Evolutionary conservation across 2,888 invertebrate species (phyloP).

Genomic region (Hanleya hanleyi): DNA sequence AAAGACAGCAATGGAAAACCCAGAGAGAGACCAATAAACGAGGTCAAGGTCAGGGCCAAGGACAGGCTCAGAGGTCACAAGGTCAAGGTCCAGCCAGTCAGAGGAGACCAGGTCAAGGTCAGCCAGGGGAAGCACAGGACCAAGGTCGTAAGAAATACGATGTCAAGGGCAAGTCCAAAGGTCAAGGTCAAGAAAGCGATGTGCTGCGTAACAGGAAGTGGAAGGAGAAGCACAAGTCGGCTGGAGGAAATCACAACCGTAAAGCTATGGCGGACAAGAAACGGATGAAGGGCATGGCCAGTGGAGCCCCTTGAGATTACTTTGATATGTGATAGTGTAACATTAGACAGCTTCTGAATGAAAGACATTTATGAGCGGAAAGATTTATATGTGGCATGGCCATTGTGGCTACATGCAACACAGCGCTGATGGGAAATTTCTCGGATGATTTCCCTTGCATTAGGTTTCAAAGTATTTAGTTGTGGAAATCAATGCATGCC

Average conservation of each 20-base stretch:
- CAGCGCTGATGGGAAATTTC: too few relatives aligned
- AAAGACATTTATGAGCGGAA: too few relatives aligned
- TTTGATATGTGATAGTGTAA: too few relatives aligned
- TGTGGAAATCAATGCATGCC: too few relatives aligned
- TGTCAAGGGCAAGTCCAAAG: slow-evolving; percentile 81
- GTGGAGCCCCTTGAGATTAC: too few relatives aligned
- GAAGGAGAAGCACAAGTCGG: slow-evolving; percentile 86
- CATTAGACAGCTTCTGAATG: too few relatives aligned
- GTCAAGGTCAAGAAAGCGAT: slow-evolving; percentile 88
- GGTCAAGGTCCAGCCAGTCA: neutral
- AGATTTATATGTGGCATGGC: too few relatives aligned
- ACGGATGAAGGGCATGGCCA: slow-evolving; percentile 31
- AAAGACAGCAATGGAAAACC: slow-evolving; percentile 43
- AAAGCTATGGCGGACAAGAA: slow-evolving; percentile 88
- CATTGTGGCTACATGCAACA: too few relatives aligned
- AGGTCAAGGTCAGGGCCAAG: slow-evolving; percentile 26
- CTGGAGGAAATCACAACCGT: slow-evolving; percentile 86
- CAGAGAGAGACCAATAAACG: slow-evolving; percentile 34
- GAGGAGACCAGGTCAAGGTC: slow-evolving; percentile 8
- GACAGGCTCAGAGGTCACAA: neutral
- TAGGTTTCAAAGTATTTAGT: too few relatives aligned
- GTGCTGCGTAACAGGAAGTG: slow-evolving; percentile 83
- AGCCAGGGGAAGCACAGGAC: neutral
- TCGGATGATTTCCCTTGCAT: too few relatives aligned
- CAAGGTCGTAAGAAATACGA: slow-evolving; percentile 44